phyloP scores from a whole-genome alignment of 23 tunicate genomes.

The Trididemnum clinides region DNA sequence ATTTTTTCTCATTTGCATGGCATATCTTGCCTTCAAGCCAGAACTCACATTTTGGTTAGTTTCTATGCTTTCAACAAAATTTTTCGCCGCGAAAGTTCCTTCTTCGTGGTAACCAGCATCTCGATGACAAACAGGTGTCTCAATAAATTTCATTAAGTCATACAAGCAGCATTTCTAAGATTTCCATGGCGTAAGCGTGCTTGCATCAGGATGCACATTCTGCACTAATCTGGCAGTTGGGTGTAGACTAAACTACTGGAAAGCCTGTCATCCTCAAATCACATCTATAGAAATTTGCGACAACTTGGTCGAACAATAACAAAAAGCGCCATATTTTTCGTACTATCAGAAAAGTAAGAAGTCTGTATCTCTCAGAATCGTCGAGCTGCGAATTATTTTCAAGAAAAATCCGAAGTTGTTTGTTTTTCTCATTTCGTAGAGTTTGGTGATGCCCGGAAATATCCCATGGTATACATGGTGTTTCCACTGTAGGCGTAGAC shows the following conservation, averaged over 20 bases:
- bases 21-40: background rate
- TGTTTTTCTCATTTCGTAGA: background rate
- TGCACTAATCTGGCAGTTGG: background rate
- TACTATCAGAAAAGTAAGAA: too few relatives aligned
- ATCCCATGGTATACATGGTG: background rate
- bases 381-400: background rate
- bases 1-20: background rate
- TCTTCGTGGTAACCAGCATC: background rate
- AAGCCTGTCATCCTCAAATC: background rate
- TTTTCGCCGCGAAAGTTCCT: too few relatives aligned
- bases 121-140: background rate
- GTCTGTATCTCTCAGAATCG: background rate
- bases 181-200: background rate
- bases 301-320: background rate
- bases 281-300: background rate
- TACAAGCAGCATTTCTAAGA: background rate
- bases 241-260: background rate
- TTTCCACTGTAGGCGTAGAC: background rate
- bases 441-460: too few relatives aligned
- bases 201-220: background rate
- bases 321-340: background rate
- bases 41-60: background rate
- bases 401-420: background rate
- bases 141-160: background rate
- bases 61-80: background rate